Percentiles rank a stretch among this genome's conserved stretches.
Evolutionary conservation across 2,888 invertebrate genomes (phyloP).

Genomic region (Leptothorax acervorum): DNA sequence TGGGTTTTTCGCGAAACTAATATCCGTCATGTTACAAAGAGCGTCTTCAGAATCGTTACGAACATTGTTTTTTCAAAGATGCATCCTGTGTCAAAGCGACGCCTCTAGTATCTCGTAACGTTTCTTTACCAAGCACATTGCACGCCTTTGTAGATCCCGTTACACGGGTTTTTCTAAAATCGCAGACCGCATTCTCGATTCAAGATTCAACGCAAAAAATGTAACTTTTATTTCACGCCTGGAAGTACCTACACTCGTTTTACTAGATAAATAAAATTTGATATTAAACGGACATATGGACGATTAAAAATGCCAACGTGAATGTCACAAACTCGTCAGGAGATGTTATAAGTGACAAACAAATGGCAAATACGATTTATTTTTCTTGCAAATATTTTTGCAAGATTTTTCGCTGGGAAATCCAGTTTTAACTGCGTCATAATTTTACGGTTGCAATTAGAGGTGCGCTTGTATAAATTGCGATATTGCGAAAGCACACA

Average conservation of each 20-base stretch:
- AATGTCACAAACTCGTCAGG: not conserved
- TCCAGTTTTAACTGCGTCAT: slow-evolving; percentile 7
- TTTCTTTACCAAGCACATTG: not conserved
- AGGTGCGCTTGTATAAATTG: not conserved
- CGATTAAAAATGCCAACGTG: not conserved
- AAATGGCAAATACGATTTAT: not conserved
- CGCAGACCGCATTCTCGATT: not conserved
- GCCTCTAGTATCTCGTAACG: not conserved
- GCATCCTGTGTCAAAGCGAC: not conserved
- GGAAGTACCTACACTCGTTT: not conserved
- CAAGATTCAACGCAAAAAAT: not conserved
- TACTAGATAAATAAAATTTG: not conserved
- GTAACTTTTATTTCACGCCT: not conserved
- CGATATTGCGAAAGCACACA: not conserved
- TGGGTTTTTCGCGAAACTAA: not conserved
- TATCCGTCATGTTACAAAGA: not conserved
- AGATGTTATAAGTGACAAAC: not conserved
- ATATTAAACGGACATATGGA: not conserved
- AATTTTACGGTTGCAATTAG: slow-evolving; percentile 19
- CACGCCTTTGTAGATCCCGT: not conserved
- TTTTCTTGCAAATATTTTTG: not conserved
- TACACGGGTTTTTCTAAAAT: not conserved
- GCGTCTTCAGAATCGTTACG: not conserved
- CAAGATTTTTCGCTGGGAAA: not conserved
- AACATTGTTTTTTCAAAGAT: not conserved